phyloP scores from a whole-genome alignment of 92 coral and sea anemone genomes.

The Heliopora coerulea region DNA sequence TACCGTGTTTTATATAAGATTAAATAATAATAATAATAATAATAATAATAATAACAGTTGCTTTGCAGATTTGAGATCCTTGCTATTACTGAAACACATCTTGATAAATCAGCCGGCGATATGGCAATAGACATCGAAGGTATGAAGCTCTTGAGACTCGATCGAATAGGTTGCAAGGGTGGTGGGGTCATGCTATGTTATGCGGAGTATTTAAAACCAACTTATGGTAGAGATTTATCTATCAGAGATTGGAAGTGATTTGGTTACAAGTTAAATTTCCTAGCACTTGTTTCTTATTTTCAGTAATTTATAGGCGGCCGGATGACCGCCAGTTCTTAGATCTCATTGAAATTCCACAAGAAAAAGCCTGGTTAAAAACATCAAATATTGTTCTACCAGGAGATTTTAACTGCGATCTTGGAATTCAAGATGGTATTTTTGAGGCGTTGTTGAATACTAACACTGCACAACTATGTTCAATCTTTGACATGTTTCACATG shows the following conservation, averaged over 20 bases:
- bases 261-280: conserved; percentile 50
- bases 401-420: conserved; percentile 52
- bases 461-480: conserved; percentile 36
- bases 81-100: conserved; percentile 43
- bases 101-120: conserved; percentile 14
- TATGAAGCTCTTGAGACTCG: conserved; percentile 37
- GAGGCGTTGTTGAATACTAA: conserved; percentile 22
- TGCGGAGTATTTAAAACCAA: conserved; percentile 49
- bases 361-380: conserved; percentile 55
- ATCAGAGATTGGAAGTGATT: conserved; percentile 42
- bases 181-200: conserved; percentile 43
- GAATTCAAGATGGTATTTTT: not conserved
- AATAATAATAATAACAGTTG: too few relatives aligned
- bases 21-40: too few relatives aligned
- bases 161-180: conserved; percentile 44
- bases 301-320: conserved; percentile 48
- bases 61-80: conserved; percentile 43
- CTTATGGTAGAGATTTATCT: conserved; percentile 41
- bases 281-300: conserved; percentile 28
- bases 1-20: too few relatives aligned
- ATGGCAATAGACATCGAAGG: conserved; percentile 18
- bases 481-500: conserved; percentile 57
- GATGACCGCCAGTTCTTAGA: conserved; percentile 47
- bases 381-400: conserved; percentile 49
- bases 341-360: conserved; percentile 11